Conservation (phyloP, 2,797 vertebrate species). For the Micromesistius poutassou region DNA sequence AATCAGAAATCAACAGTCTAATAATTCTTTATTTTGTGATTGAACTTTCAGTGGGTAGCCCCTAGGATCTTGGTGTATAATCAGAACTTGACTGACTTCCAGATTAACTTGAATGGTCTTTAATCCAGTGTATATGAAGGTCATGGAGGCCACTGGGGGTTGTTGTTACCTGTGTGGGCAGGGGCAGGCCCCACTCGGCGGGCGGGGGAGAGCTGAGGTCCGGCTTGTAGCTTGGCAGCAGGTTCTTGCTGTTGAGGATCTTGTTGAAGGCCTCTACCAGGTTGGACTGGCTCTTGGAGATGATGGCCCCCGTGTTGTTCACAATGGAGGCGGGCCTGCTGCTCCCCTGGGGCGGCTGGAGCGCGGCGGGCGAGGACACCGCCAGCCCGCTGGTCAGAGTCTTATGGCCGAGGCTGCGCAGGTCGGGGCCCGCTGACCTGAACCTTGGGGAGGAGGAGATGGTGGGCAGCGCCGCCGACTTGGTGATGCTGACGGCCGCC, state of each 20-base stretch:
- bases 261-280: slow-evolving; percentile 96
- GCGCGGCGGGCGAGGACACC: slow-evolving; percentile 52
- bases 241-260: slow-evolving; percentile 95
- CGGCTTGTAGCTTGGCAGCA: slow-evolving; percentile 88
- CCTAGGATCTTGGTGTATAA: neutral
- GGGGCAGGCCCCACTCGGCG: slow-evolving; percentile 79
- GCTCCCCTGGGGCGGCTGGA: slow-evolving; percentile 58
- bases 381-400: slow-evolving; percentile 73
- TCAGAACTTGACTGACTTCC: neutral
- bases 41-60: neutral
- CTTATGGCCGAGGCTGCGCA: slow-evolving; percentile 73
- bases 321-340: slow-evolving; percentile 80
- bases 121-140: neutral
- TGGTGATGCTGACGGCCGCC: slow-evolving; percentile 80
- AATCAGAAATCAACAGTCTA: neutral
- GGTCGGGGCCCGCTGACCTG: slow-evolving; percentile 35
- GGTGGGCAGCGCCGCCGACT: slow-evolving; percentile 77
- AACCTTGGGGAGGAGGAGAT: slow-evolving; percentile 52
- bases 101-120: neutral
- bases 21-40: neutral
- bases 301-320: slow-evolving; percentile 79
- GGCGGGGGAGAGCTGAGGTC: slow-evolving; percentile 81
- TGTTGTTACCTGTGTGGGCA: slow-evolving; percentile 74
- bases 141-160: neutral
- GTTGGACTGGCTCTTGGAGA: slow-evolving; percentile 91